Evolutionary conservation across 2,797 vertebrate genomes (phyloP).

Genomic region (Sebastes vulpes): DNA sequence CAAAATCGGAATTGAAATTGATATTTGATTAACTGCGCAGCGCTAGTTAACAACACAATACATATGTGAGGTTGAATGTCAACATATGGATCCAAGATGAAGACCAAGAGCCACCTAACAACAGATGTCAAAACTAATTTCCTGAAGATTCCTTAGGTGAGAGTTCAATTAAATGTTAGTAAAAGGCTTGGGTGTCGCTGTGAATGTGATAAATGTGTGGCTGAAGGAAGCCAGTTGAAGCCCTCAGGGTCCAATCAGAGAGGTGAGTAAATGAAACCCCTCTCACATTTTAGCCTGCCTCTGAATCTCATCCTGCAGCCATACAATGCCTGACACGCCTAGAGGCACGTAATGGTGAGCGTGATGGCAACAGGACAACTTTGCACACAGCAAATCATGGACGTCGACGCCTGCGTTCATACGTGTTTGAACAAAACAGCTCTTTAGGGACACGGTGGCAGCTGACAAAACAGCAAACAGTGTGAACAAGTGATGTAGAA

Average conservation of each 20-base stretch:
- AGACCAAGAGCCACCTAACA: neutral
- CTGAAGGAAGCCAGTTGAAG: neutral
- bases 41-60: neutral
- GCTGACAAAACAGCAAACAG: conserved; percentile 36
- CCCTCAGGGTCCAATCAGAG: conserved; percentile 30
- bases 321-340: neutral
- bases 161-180: conserved; percentile 44
- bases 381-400: neutral
- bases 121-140: conserved; percentile 8
- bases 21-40: no score
- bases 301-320: neutral
- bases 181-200: neutral
- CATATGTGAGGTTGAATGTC: neutral
- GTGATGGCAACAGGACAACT: neutral
- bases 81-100: neutral
- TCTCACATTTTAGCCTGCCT: neutral
- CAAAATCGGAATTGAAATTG: no score
- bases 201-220: conserved; percentile 2
- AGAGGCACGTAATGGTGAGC: neutral
- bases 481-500: conserved; percentile 5
- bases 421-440: conserved; percentile 20
- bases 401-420: neutral
- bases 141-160: neutral
- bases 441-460: conserved; percentile 19
- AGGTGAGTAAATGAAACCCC: conserved; percentile 1